A percentile compares a stretch with the other conserved stretches of the same genome.
Evolutionary conservation across 2,113 vertebrate genomes (phyloP).

Genomic region (Rhadina sibilatrix): DNA sequence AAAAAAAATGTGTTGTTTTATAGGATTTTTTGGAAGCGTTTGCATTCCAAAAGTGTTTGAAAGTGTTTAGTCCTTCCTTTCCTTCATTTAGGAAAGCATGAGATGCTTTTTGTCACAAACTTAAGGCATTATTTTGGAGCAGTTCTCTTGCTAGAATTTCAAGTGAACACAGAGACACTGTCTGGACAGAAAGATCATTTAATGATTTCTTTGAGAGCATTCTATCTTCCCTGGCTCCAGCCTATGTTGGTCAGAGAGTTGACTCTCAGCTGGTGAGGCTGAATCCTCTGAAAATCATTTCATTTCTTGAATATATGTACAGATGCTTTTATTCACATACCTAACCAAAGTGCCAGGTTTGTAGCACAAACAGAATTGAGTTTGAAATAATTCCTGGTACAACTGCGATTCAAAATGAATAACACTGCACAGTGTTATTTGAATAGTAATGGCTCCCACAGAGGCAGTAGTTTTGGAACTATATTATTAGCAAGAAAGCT

Average conservation of each 20-base stretch:
- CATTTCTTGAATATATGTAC: background rate
- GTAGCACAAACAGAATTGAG: background rate
- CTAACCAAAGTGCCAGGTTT: background rate
- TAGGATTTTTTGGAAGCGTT: background rate
- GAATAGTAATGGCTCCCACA: constrained; percentile 26
- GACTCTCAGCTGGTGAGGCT: background rate
- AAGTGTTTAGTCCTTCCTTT: background rate
- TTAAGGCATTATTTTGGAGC: background rate
- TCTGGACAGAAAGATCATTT: background rate
- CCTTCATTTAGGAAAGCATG: background rate
- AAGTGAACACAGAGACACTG: background rate
- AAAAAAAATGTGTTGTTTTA: background rate
- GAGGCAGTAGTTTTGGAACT: constrained; percentile 25
- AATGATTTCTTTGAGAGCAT: background rate
- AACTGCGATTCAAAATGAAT: background rate
- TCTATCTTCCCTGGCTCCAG: background rate
- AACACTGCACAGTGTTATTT: constrained; percentile 1
- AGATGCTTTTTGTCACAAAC: background rate
- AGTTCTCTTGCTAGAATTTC: background rate
- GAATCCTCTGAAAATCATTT: background rate
- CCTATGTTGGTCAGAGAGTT: background rate
- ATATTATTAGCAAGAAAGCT: constrained; percentile 16
- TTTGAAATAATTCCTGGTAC: constrained; percentile 28
- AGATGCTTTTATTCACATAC: background rate
- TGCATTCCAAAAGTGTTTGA: background rate